These are phyloP conservation scores for Hesperophylax magnus DNA, from an alignment of 1,140 invertebrate genomes.

Conservation along the genomic window DNA sequence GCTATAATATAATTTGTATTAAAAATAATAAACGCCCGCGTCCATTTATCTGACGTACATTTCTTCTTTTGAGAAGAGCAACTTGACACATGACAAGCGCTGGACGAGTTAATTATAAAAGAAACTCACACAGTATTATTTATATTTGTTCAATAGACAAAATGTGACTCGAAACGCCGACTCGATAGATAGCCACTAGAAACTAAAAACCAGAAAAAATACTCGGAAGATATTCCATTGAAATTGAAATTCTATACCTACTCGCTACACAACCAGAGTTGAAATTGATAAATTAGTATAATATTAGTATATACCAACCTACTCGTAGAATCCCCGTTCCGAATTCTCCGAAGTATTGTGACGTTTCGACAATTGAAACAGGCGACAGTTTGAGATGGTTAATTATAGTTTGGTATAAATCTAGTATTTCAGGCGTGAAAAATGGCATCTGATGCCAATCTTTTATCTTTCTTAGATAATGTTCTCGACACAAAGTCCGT, in stretches of 20 bases:
- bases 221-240: slow-evolving; percentile 34
- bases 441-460: too few species aligned
- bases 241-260: neutral
- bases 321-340: too few species aligned
- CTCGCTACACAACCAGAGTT: neutral
- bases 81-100: slow-evolving; percentile 52
- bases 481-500: too few species aligned
- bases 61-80: slow-evolving; percentile 42
- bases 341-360: too few species aligned
- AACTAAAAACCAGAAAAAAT: slow-evolving; percentile 14
- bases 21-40: slow-evolving; percentile 44
- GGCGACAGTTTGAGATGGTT: too few species aligned
- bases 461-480: too few species aligned
- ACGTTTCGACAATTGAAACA: too few species aligned
- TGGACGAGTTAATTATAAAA: slow-evolving; percentile 54
- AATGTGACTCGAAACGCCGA: slow-evolving; percentile 40
- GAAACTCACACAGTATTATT: slow-evolving; percentile 44
- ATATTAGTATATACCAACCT: too few species aligned
- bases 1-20: slow-evolving; percentile 32
- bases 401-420: too few species aligned
- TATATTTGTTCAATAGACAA: slow-evolving; percentile 48
- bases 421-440: too few species aligned
- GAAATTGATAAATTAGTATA: slow-evolving; percentile 20
- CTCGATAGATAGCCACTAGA: slow-evolving; percentile 45
- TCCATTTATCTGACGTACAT: slow-evolving; percentile 48